A percentile compares a stretch with the other conserved stretches of the same genome.
Evolutionary conservation across 2,113 vertebrate species (phyloP).

Genomic region (Oreochromis spilurus): DNA sequence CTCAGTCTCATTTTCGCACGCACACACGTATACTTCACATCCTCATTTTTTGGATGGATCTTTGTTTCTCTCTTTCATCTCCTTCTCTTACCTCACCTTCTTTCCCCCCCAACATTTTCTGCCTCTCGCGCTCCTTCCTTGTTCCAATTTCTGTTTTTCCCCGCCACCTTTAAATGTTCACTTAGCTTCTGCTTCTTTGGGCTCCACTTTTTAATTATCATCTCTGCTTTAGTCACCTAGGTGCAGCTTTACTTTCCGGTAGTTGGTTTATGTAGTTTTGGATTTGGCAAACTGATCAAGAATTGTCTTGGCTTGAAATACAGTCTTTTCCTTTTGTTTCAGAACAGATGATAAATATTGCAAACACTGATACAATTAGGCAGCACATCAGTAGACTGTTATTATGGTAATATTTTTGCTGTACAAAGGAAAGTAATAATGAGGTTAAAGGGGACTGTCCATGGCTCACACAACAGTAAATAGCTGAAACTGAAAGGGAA

Average conservation of each 20-base stretch:
- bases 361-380: neutral
- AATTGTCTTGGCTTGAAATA: neutral
- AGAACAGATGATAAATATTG: neutral
- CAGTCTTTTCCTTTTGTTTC: neutral
- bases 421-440: neutral
- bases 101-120: neutral
- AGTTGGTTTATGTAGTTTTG: neutral
- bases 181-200: constrained; percentile 11
- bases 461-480: neutral
- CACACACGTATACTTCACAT: neutral
- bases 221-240: constrained; percentile 14
- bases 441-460: neutral
- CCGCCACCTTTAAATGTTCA: constrained; percentile 28
- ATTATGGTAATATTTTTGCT: neutral
- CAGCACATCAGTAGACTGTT: neutral
- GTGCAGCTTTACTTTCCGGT: neutral
- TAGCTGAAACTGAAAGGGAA: neutral
- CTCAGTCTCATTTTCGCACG: neutral
- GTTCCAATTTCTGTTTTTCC: neutral
- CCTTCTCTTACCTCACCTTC: neutral
- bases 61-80: constrained; percentile 43
- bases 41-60: neutral
- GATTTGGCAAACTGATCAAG: neutral
- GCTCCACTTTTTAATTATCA: constrained; percentile 40
- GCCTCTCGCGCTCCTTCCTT: neutral